Evolutionary conservation across 2,113 vertebrate species (phyloP), one percentile per base, ranked within the genome.

Genomic region (Bubo bubo): DNA sequence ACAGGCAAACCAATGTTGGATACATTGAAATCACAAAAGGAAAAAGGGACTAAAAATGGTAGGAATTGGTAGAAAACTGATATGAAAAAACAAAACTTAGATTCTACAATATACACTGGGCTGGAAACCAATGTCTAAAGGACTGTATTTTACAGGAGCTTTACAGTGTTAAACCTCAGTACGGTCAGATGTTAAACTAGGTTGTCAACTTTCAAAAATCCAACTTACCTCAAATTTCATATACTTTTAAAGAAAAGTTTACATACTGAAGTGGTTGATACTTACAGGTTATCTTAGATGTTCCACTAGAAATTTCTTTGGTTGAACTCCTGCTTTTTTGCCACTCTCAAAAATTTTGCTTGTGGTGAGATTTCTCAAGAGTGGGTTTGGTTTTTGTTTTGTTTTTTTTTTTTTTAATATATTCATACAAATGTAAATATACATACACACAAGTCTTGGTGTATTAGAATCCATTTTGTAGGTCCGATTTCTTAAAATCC

Each of bases 181-280:
- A 93, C 6, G 68, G 30, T 75, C 92, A 97, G 94, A 95, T 91
- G 45, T 95, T 94, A 94, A 59, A 95, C 72, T 96, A 95, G 24
- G 59, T 14, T 85, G 72, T 84, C 53, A 95, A 92, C 85, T 92
- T 95, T 37, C 68, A 60, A 93, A 96, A 97, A 95, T 79, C 71
- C 80, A 98, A 98, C 98, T 98, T 98, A 98, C 98, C 98, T 98
- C 98, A 97, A 97, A 95, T 98, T 96, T 98, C 97, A 97, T 97
- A 97, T 96, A 98, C 97, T 98, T 98, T 98, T 84, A 98, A 97
- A 98, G 97, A 98, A 98, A 98, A 97, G 72, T 97, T 97, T 98
- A 97, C 58, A 97, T 98, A 97, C 98, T 97, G 95, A 97, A 93
- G 97, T 94, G 90, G 96, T 87, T 85, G 88, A 98, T 98, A 98